These are phyloP conservation scores for Neuroscelio doddi DNA, from an alignment of 2,888 invertebrate genomes.

Conservation along the genomic window DNA sequence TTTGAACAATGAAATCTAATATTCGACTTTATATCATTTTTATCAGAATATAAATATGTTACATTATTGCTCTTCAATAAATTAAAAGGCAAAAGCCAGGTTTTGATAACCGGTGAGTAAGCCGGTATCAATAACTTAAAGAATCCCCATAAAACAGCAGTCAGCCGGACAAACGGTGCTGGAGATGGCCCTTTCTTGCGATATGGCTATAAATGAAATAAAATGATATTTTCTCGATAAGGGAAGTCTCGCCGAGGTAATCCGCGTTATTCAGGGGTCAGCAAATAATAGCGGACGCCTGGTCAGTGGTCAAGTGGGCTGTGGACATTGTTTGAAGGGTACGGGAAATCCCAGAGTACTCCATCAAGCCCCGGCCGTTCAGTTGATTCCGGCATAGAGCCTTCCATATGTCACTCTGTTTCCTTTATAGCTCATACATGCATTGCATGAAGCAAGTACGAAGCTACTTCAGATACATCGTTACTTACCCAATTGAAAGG, in stretches of 20 bases:
- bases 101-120: constrained; percentile 42
- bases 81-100: constrained; percentile 25
- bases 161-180: constrained; percentile 9
- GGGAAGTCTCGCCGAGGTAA: constrained; percentile 55
- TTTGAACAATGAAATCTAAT: no score
- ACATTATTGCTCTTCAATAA: no score
- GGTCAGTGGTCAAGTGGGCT: constrained; percentile 39
- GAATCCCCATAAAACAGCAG: constrained; percentile 41
- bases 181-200: constrained; percentile 42
- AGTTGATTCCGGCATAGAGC: constrained; percentile 65
- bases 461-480: no score
- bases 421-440: constrained; percentile 52
- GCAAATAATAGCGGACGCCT: constrained; percentile 41
- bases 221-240: constrained; percentile 68
- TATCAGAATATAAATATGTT: no score
- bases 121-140: constrained; percentile 46
- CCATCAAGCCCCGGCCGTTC: constrained; percentile 64
- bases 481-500: no score
- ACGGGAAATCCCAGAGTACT: constrained; percentile 60
- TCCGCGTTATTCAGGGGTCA: constrained; percentile 67
- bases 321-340: constrained; percentile 17
- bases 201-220: constrained; percentile 71
- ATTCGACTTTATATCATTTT: no score
- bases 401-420: constrained; percentile 66
- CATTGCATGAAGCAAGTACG: constrained; percentile 19